A percentile compares a stretch with the other conserved stretches of the same genome.
These are phyloP conservation scores for Muschampia plurimacula DNA, from an alignment of 2,888 invertebrate genomes.

Conservation along the genomic window DNA sequence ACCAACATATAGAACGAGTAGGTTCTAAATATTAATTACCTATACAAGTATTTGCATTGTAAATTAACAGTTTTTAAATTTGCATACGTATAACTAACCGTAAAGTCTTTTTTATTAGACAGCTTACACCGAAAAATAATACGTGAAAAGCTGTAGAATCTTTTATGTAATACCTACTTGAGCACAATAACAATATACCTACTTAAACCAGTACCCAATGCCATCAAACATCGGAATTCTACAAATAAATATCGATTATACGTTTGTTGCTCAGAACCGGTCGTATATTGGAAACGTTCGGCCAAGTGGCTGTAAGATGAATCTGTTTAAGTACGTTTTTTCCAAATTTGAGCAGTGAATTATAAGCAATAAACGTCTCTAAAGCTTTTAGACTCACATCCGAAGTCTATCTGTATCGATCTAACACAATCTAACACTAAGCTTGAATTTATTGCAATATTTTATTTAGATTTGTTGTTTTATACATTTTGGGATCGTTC, in stretches of 20 bases:
- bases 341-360: neutral
- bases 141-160: too few relatives aligned
- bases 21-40: too few relatives aligned
- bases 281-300: conserved; percentile 8
- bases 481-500: neutral
- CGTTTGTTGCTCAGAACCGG: neutral
- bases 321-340: conserved; percentile 15
- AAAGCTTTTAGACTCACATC: conserved; percentile 18
- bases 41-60: too few relatives aligned
- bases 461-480: too few relatives aligned
- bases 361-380: conserved; percentile 11
- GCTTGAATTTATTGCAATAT: neutral
- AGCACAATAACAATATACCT: neutral
- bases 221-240: neutral
- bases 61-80: too few relatives aligned
- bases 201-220: too few relatives aligned
- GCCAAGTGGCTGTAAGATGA: neutral
- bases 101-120: too few relatives aligned
- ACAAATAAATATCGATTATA: neutral
- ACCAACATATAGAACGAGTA: too few relatives aligned
- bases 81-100: too few relatives aligned
- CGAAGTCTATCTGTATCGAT: conserved; percentile 22
- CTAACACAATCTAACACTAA: conserved; percentile 1
- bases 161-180: neutral
- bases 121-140: too few relatives aligned